Percentiles rank a stretch among this genome's conserved stretches.
Evolutionary conservation across 2,888 invertebrate species (phyloP).

Genomic region (Acanthacorydalis orientalis): DNA sequence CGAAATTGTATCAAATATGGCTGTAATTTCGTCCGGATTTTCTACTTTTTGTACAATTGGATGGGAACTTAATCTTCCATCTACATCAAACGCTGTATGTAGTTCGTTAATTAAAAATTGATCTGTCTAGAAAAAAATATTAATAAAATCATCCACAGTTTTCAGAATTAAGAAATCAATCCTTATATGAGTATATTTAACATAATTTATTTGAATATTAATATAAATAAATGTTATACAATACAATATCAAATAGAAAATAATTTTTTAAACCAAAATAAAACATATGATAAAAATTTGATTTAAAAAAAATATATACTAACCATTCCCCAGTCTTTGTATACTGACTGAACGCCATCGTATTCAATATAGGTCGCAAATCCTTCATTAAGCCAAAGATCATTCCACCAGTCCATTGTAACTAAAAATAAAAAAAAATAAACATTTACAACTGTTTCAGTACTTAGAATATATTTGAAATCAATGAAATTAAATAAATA

Average conservation of each 20-base stretch:
- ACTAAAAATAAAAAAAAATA: constrained; percentile 33
- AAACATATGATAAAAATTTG: not conserved
- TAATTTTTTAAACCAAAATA: too few species aligned
- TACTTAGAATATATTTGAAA: too few species aligned
- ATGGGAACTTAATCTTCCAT: constrained; percentile 71
- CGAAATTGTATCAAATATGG: constrained; percentile 80
- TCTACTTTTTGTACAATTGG: constrained; percentile 74
- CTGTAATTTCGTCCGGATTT: constrained; percentile 79
- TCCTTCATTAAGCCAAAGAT: constrained; percentile 86
- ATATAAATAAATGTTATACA: too few species aligned
- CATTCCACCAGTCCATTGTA: constrained; percentile 88
- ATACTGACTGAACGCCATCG: constrained; percentile 51
- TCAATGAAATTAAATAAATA: too few species aligned
- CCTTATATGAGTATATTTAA: too few species aligned
- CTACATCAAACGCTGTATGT: constrained; percentile 54
- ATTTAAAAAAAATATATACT: constrained; percentile 10
- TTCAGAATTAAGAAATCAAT: too few species aligned
- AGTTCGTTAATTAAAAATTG: constrained; percentile 57
- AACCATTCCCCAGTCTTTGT: constrained; percentile 72
- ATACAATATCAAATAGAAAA: too few species aligned
- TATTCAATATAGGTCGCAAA: constrained; percentile 83
- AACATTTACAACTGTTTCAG: constrained; percentile 1
- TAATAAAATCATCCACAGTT: too few species aligned
- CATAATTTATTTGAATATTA: too few species aligned
- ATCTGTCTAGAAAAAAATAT: constrained; percentile 40